Base-by-base conservation (phyloP, 2,888 invertebrate genomes). In the Leptinotarsa peninsularis region DNA sequence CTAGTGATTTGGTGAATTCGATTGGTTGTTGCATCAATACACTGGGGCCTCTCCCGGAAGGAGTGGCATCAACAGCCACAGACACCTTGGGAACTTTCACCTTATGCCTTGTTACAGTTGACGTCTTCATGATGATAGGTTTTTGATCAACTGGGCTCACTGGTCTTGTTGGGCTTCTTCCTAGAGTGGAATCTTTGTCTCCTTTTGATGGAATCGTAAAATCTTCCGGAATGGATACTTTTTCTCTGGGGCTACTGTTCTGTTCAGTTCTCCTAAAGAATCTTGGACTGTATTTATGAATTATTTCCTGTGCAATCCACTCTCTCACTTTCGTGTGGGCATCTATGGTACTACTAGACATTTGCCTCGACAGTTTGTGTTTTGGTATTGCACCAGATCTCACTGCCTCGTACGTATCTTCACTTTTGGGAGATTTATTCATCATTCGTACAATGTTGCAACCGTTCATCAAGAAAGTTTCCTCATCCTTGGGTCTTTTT, bases 251-350 rank as follows among this genome's bases (percentile, higher is more conserved):
- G 76, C 76, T 86, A 83, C 69, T 58, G 71, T 87, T 86, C 67
- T 87, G 87, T 2, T 88, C 85, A 0, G 88, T 87, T 79, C 91
- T 91, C 80, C 92, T 89, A 18, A 93, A 85, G 85, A 92, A 92
- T 77, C 91, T 91, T 0, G 94, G 94, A 69, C 93, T 93, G 83
- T 92, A 93, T 85, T 93, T 91, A 81, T 93, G 92, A 83, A 93
- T 93, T 52, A 94, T 93, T 86, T 95, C 94, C 79, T 94, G 93
- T 0, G 94, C 92, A 82, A 96, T 96, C 96, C 96, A 96, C 82
- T 96, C 95, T 78, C 93, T 91, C 1, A 96, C 96, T 90, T 96
- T 96, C 17, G 95, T 94, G 84, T 95, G 94, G 0, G 96, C 94
- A 86, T 96, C 96, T 79, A 96, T 92, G 0, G 96, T 96, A 78